Evolutionary conservation across 2,797 vertebrate genomes (phyloP).

Genomic region (Furcifer pardalis): DNA sequence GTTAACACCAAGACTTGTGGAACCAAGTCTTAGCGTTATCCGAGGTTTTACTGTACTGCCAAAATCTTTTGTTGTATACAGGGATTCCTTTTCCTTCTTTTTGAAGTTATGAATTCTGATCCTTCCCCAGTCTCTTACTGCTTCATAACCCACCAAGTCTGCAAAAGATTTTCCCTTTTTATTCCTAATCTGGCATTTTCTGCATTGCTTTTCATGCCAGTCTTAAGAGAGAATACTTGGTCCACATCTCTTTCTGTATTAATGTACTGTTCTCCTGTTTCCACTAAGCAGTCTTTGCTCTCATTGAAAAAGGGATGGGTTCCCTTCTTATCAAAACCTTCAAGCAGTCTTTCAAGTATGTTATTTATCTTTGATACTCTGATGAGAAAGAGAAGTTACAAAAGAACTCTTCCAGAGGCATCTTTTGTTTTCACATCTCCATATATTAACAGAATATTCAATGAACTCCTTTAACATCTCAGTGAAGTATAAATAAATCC

Average conservation of each 20-base stretch:
- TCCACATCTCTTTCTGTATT: constrained; percentile 1
- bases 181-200: not conserved
- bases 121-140: not conserved
- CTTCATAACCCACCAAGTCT: not conserved
- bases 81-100: not conserved
- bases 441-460: constrained; percentile 68
- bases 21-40: no score
- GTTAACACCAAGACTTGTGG: no score
- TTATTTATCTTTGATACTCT: constrained; percentile 56
- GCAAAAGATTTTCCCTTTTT: not conserved
- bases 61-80: not conserved
- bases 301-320: constrained; percentile 18
- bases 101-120: not conserved
- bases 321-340: constrained; percentile 38
- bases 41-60: no score
- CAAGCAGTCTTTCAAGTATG: constrained; percentile 15
- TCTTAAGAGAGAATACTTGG: not conserved
- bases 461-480: constrained; percentile 68
- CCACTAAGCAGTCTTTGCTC: not conserved
- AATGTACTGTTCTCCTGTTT: constrained; percentile 33
- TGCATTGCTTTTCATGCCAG: not conserved
- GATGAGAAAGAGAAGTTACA: constrained; percentile 51
- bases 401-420: constrained; percentile 56
- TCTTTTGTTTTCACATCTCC: constrained; percentile 57
- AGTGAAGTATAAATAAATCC: constrained; percentile 70